Base-by-base conservation (phyloP, 2,888 invertebrate species). In the Spialia ferax region DNA sequence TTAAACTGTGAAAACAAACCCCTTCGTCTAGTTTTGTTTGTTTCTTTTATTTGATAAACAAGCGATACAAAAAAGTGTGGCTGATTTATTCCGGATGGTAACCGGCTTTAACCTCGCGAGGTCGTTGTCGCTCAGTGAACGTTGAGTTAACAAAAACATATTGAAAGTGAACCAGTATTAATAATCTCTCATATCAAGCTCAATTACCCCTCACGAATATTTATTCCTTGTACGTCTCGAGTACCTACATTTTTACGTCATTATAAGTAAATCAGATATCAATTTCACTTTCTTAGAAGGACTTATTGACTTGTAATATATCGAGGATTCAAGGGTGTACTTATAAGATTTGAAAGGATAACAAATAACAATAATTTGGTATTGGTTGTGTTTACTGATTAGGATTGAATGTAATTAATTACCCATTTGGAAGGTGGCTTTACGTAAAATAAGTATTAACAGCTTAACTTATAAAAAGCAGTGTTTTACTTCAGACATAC, bases 121-220 rank as follows among this genome's bases (percentile, higher is more conserved):
- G 90, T 91, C 89, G 83, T 87, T 91, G 88, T 71, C 88, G 80
- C 74, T 72, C 35, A 35, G 66, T 82, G 85, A 91, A 89, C 88
- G 90, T 87, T 84, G 82, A 76, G 74, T 71, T 72, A 78, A 72
- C 59, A 65, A 65, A 59, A 52, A 26, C 38, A 13, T 55, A 52
- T 23, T 59, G 52, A 62, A 67, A 42, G 56, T 69, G 20, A 29
- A 67, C 52, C 57, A 57, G 55, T 45, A 45, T 18, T 57, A 61
- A 32, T 67, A 61, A 61, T 38, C 63, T 52, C 18, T 56, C 57
- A n/a, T n/a, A n/a, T n/a, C n/a, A 52, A 65, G 59, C 55, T 23
- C 29, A 26, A 45, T 42, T 55, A 55, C 13, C 23, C 55, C n/a
- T 63, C 29, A 20, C 15, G 48, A 60, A 13, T 18, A 48, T 60